Conservation (phyloP, 2,113 vertebrate genomes). For the Lagopus muta region DNA sequence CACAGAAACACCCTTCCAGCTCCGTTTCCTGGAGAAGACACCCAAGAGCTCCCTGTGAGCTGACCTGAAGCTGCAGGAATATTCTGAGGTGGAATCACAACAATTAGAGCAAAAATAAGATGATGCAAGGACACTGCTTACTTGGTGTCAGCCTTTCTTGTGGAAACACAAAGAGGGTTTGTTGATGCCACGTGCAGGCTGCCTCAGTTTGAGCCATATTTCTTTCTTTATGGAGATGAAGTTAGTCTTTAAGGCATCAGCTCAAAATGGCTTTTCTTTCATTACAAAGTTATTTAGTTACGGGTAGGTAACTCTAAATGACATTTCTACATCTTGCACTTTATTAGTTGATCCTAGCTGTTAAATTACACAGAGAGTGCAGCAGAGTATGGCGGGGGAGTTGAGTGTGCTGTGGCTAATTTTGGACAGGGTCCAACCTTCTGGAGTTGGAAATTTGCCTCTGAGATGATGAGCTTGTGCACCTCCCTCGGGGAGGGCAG, state of each 20-base stretch:
- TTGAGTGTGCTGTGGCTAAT: not conserved
- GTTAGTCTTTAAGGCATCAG: constrained; percentile 51
- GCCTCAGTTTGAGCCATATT: constrained; percentile 12
- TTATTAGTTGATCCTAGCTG: constrained; percentile 55
- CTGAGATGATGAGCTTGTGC: not conserved
- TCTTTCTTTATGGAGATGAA: constrained; percentile 60
- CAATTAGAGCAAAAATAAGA: constrained; percentile 21
- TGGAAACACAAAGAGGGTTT: constrained; percentile 32
- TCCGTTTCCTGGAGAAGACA: not conserved
- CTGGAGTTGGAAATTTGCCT: not conserved
- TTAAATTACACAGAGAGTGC: constrained; percentile 17
- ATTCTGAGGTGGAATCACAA: not conserved
- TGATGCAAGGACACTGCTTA: not conserved
- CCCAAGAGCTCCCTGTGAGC: not conserved
- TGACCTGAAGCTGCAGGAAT: not conserved
- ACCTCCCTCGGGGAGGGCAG: not conserved
- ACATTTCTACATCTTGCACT: constrained; percentile 36
- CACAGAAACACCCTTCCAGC: constrained; percentile 34
- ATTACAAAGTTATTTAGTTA: constrained; percentile 73
- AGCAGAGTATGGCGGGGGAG: not conserved
- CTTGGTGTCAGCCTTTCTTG: constrained; percentile 51
- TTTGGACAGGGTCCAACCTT: not conserved
- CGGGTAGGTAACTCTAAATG: constrained; percentile 58
- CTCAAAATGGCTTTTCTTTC: constrained; percentile 61
- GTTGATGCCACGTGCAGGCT: not conserved